phyloP scores from a whole-genome alignment of 2,797 vertebrate species.

The Molossus alvarezi region DNA sequence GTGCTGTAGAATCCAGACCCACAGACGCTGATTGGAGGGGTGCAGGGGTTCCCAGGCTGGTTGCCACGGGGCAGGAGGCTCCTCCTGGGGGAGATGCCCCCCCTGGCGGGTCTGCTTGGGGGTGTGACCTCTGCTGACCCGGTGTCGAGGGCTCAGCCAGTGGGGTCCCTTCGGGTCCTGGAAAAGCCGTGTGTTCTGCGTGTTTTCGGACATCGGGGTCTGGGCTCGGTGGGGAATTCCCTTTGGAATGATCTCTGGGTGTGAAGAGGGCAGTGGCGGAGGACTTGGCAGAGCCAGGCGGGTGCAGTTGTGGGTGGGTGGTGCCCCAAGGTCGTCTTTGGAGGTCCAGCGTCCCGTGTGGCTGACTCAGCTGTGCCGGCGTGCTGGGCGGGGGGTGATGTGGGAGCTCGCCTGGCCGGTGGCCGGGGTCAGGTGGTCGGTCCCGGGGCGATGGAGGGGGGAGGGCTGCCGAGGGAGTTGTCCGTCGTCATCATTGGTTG shows the following conservation, averaged over 20 bases:
- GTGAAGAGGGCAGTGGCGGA: accelerated
- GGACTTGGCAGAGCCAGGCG: accelerated
- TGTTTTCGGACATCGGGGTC: not conserved
- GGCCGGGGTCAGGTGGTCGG: not conserved
- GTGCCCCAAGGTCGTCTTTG: not conserved
- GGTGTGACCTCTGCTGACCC: not conserved
- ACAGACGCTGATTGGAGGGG: not conserved
- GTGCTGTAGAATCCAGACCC: not conserved
- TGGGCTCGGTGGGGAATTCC: not conserved
- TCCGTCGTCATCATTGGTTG: too few species aligned
- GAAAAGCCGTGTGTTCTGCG: accelerated
- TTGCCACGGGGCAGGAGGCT: accelerated
- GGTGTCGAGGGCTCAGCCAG: accelerated
- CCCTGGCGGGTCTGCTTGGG: not conserved
- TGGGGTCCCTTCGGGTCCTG: accelerated
- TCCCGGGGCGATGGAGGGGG: not conserved
- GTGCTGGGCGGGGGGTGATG: not conserved
- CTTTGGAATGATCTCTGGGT: not conserved
- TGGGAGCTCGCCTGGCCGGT: not conserved
- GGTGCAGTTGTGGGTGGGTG: not conserved
- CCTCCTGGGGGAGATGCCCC: not conserved
- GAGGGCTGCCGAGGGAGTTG: accelerated
- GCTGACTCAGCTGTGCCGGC: not conserved
- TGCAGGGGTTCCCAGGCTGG: accelerated
- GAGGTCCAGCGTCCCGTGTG: not conserved